Evolutionary conservation across 2,797 vertebrate species (phyloP), one percentile per base, ranked within the genome.

Genomic region (Chloroceryle inda): DNA sequence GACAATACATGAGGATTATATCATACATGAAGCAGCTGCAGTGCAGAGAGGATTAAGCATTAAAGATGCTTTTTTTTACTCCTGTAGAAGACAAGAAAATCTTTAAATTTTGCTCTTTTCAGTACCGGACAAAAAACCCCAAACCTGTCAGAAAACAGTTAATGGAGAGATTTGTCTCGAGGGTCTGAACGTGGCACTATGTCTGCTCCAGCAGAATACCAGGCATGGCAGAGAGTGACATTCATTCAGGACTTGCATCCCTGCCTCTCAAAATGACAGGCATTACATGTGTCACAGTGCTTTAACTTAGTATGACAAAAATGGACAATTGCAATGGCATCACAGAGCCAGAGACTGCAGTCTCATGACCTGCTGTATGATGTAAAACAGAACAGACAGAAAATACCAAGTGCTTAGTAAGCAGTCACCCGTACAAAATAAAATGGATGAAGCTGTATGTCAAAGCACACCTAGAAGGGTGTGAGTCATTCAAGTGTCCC

Each of bases 21-120:
- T 94, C 91, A 95, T 92, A 94, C 95, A 92, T 1, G 94, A 96
- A 94, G 91, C 92, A 90, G 92, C 96, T 56, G 95, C 95, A 95
- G 94, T 94, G 59, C 91, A 95, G 91, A 96, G 87, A 88, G 91
- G 96, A 94, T 90, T 96, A 94, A 96, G 89, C 55, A 95, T 96
- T 81, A 94, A 95, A 84, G 95, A 96, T 72, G 92, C 95, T 31
- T 94, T 91, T 91, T 96, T 96, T 87, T 96, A 92, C 87, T 96
- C 76, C 87, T 96, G 96, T 78, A 95, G 89, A 91, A 96, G 92
- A 84, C 83, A 93, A 76, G 84, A 93, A 87, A 94, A 94, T 67
- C 53, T 95, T 84, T 96, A 90, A 92, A 73, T 73, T 81, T 81
- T 84, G 47, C 27, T 81, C 23, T 38, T 7, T 58, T 42, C 77